A percentile compares a stretch with the other conserved stretches of the same genome.
Evolutionary conservation across 2,888 invertebrate species (phyloP).

Genomic region (Neria commutata): DNA sequence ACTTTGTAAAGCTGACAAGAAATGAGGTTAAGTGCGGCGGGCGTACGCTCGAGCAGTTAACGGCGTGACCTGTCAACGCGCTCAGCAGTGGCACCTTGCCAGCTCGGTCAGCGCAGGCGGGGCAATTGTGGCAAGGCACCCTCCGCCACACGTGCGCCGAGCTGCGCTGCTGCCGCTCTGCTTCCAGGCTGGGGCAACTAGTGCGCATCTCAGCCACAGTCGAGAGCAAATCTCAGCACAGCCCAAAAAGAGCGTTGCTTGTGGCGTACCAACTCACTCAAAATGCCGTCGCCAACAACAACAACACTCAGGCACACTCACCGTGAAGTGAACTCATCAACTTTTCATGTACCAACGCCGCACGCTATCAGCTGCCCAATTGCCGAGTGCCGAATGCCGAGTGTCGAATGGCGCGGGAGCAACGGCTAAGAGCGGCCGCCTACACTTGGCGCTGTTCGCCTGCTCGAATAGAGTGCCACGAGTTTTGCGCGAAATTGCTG

Average conservation of each 20-base stretch:
- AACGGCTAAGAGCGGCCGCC: constrained; percentile 35
- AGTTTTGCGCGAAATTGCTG: constrained; percentile 58
- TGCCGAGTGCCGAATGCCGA: constrained; percentile 15
- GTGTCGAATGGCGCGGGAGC: constrained; percentile 37
- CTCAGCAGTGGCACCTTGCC: too few relatives aligned
- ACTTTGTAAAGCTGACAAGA: constrained; percentile 50
- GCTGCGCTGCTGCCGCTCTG: too few relatives aligned
- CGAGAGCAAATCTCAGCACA: too few relatives aligned
- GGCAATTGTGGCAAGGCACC: too few relatives aligned
- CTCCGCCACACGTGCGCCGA: too few relatives aligned
- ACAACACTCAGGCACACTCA: constrained; percentile 4
- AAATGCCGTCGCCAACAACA: constrained; percentile 2
- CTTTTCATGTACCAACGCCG: constrained; percentile 30
- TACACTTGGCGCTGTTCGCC: constrained; percentile 47
- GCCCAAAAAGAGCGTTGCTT: not conserved
- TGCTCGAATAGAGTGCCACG: constrained; percentile 61
- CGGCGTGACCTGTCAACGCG: too few relatives aligned
- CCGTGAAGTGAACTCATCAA: constrained; percentile 18
- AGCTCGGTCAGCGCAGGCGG: too few relatives aligned
- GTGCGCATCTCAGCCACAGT: too few relatives aligned
- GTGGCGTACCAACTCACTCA: constrained; percentile 3
- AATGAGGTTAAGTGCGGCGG: constrained; percentile 37
- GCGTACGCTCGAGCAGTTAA: too few relatives aligned
- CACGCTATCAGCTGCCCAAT: constrained; percentile 7
- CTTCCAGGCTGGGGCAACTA: too few relatives aligned